These are phyloP conservation scores for Cyanistes caeruleus DNA, from an alignment of 2,113 vertebrate genomes.

Conservation along the genomic window DNA sequence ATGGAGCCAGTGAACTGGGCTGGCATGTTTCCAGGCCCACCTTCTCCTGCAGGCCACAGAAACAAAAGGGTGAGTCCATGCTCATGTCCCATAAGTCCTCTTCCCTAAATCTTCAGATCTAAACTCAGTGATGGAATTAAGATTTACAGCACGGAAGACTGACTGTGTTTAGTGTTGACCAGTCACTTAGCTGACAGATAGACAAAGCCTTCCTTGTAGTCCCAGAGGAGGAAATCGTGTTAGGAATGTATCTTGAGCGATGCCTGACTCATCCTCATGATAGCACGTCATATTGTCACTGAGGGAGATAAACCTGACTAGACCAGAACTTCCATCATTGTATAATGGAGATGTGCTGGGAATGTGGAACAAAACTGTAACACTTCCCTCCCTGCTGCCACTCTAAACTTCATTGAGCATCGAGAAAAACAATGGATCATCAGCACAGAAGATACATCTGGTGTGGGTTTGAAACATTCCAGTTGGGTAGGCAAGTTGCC, in stretches of 20 bases:
- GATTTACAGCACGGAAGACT: neutral
- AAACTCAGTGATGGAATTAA: neutral
- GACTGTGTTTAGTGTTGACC: neutral
- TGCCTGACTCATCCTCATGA: neutral
- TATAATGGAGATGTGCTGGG: neutral
- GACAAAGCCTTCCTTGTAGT: neutral
- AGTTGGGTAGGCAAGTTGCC: neutral
- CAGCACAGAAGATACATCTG: neutral
- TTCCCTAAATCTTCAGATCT: neutral
- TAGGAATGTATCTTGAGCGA: neutral
- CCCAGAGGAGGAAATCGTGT: neutral
- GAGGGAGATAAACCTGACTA: neutral
- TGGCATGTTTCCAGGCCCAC: neutral
- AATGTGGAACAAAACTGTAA: neutral
- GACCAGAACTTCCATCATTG: neutral
- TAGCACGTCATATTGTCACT: neutral
- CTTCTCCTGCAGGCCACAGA: neutral
- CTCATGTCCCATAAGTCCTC: fast-evolving
- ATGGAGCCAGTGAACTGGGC: neutral
- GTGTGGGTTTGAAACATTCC: neutral
- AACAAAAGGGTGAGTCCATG: neutral
- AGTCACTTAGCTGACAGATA: neutral
- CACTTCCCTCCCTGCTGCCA: neutral
- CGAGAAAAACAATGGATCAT: neutral
- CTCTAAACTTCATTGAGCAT: neutral